Percentiles rank a stretch among this genome's conserved stretches.
phyloP scores from a whole-genome alignment of 2,113 vertebrate species.

The Bufo gargarizans region DNA sequence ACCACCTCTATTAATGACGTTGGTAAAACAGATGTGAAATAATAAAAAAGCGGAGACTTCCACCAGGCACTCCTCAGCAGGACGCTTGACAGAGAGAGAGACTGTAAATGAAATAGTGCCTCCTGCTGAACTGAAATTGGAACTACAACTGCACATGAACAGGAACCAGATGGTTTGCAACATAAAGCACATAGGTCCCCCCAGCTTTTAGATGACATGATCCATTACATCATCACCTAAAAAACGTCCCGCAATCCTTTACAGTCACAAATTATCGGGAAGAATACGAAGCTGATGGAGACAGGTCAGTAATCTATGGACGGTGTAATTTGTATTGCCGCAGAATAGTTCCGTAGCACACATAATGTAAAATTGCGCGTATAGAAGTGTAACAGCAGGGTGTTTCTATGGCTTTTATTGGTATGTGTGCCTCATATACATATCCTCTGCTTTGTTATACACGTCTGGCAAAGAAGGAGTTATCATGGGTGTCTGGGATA shows the following conservation, averaged over 20 bases:
- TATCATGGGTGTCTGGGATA: conserved; percentile 1
- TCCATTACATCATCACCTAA: neutral
- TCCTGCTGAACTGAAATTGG: neutral
- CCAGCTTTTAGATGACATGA: neutral
- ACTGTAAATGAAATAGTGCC: neutral
- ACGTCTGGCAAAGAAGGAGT: conserved; percentile 5
- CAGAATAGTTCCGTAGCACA: neutral
- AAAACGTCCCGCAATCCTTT: neutral
- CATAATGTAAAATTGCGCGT: neutral
- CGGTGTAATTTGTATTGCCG: neutral
- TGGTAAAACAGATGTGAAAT: conserved; percentile 10
- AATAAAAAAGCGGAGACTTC: neutral
- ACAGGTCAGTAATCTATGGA: neutral
- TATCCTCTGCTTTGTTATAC: neutral
- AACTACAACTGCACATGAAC: neutral
- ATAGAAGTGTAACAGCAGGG: neutral
- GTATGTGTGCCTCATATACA: neutral
- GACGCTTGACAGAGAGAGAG: neutral
- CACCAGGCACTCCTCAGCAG: neutral
- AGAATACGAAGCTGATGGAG: neutral
- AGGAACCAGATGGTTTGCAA: neutral
- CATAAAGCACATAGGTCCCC: neutral
- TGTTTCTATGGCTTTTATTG: neutral
- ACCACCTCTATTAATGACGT: neutral
- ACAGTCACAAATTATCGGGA: neutral